These are phyloP conservation scores for Stigmatopora nigra DNA, from an alignment of 2,113 vertebrate species.

Conservation along the genomic window DNA sequence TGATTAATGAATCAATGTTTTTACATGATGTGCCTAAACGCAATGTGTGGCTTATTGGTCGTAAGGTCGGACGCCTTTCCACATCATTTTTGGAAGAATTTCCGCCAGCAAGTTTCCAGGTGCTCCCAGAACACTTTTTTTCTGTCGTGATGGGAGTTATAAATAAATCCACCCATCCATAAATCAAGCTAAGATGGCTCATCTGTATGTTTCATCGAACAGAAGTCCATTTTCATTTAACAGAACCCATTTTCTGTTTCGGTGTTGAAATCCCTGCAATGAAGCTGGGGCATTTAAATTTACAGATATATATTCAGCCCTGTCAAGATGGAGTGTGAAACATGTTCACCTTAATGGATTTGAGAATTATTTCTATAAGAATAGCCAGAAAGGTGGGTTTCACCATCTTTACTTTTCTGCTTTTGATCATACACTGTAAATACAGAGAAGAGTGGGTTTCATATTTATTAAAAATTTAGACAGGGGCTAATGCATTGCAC, in stretches of 20 bases:
- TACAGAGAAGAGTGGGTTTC: slow-evolving; percentile 40
- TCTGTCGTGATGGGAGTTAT: no score
- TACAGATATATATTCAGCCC: slow-evolving; percentile 57
- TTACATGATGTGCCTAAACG: no score
- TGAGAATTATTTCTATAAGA: slow-evolving; percentile 23
- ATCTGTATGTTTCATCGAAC: slow-evolving; percentile 47
- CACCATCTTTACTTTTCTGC: slow-evolving; percentile 23
- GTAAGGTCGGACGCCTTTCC: no score
- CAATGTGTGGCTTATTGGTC: no score
- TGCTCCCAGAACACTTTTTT: no score
- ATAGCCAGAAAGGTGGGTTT: slow-evolving; percentile 35
- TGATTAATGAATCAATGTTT: no score
- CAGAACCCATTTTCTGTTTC: slow-evolving; percentile 61
- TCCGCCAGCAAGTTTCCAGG: no score
- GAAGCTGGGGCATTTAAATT: slow-evolving; percentile 54
- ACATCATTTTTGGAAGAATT: no score
- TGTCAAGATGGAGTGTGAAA: slow-evolving; percentile 59
- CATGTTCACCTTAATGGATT: slow-evolving; percentile 60
- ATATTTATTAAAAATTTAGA: slow-evolving; percentile 62
- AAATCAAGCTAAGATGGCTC: no score
- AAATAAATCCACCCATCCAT: no score
- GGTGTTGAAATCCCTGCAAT: slow-evolving; percentile 59
- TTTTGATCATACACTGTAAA: slow-evolving; percentile 49
- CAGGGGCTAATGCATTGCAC: slow-evolving; percentile 43
- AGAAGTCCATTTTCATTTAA: background rate